Evolutionary conservation across 2,888 invertebrate genomes (phyloP).

Genomic region (Sesia bembeciformis): DNA sequence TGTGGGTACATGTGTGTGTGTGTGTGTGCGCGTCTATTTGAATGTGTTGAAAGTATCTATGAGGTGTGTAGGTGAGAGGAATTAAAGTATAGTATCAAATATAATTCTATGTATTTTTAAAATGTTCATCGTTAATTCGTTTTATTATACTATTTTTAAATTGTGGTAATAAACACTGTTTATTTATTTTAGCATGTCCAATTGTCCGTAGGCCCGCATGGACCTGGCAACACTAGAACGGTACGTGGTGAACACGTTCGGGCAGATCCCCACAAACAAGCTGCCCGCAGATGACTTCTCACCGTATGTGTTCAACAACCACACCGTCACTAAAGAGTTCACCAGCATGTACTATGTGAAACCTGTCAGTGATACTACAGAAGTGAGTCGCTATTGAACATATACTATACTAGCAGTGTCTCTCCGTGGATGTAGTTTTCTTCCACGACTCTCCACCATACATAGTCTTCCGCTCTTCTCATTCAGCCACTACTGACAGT

Average conservation of each 20-base stretch:
- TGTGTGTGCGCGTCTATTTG: too few species aligned
- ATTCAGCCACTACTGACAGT: too few species aligned
- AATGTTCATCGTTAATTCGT: background rate
- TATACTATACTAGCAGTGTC: too few species aligned
- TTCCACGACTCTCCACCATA: too few species aligned
- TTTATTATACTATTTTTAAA: background rate
- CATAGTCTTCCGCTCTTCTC: too few species aligned
- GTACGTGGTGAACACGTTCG: constrained; percentile 79
- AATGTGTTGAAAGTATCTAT: too few species aligned
- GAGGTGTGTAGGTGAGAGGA: background rate
- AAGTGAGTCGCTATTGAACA: too few species aligned
- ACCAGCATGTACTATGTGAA: constrained; percentile 82
- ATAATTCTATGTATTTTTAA: background rate
- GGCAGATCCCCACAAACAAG: constrained; percentile 79
- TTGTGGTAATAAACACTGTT: too few species aligned
- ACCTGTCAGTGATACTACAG: constrained; percentile 81
- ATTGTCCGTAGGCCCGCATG: constrained; percentile 58
- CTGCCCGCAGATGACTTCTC: constrained; percentile 77
- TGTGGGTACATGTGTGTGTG: too few species aligned
- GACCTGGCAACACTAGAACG: constrained; percentile 78
- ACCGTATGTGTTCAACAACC: constrained; percentile 47
- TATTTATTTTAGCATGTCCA: background rate
- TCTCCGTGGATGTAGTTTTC: too few species aligned
- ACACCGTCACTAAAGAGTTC: constrained; percentile 76
- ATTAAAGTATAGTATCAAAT: background rate